These are phyloP conservation scores for Brienomyrus longianalis DNA, from an alignment of 2,113 vertebrate species.

Conservation along the genomic window DNA sequence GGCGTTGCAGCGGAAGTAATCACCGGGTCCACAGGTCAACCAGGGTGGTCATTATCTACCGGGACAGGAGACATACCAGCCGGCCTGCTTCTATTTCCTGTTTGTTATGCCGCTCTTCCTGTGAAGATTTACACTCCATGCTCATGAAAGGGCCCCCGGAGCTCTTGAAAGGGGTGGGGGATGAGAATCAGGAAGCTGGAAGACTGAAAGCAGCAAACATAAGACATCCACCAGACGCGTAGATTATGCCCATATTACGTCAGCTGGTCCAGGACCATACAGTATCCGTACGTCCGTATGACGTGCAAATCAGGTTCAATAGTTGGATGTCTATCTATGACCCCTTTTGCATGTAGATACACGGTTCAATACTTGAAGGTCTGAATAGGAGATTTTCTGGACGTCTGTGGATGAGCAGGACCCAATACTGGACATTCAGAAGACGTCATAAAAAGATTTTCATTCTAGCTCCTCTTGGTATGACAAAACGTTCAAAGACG, in stretches of 20 bases:
- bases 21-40: neutral
- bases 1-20: conserved; percentile 51
- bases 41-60: conserved; percentile 41
- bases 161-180: neutral
- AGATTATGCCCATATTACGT: neutral
- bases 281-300: neutral
- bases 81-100: conserved; percentile 43
- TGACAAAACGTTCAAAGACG: neutral
- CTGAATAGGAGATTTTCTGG: neutral
- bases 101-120: conserved; percentile 38
- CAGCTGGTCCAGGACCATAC: neutral
- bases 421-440: neutral
- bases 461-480: neutral
- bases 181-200: neutral
- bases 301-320: neutral
- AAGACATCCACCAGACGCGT: neutral
- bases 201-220: neutral
- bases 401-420: neutral
- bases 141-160: neutral
- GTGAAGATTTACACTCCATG: conserved; percentile 15
- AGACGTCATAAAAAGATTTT: neutral
- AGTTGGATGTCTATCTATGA: neutral
- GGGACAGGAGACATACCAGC: conserved; percentile 35
- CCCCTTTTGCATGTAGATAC: neutral
- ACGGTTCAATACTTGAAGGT: neutral